Evolutionary conservation across 92 coral and sea anemone species (phyloP).

Genomic region (Porites divaricata): DNA sequence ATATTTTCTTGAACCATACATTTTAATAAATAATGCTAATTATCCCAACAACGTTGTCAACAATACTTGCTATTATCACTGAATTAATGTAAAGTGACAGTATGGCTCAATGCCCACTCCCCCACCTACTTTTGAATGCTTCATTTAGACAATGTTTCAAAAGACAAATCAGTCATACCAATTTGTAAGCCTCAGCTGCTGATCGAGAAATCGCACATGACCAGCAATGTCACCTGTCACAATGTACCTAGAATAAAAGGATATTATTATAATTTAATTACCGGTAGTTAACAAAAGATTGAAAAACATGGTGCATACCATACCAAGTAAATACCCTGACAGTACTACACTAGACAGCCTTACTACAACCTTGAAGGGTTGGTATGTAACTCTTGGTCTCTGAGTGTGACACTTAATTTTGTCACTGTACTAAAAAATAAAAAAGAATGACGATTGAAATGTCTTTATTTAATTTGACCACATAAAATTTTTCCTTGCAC

Average conservation of each 20-base stretch:
- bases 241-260: slow-evolving; percentile 67
- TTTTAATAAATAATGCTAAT: background rate
- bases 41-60: background rate
- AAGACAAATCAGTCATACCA: slow-evolving; percentile 62
- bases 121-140: background rate
- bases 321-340: too few species aligned
- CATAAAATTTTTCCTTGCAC: too few species aligned
- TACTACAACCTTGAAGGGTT: too few species aligned
- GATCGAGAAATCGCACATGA: slow-evolving; percentile 93
- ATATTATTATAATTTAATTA: too few species aligned
- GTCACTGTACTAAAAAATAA: too few species aligned
- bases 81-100: background rate
- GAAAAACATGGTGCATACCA: too few species aligned
- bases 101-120: background rate
- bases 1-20: background rate
- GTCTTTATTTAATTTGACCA: too few species aligned
- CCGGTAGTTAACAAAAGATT: too few species aligned
- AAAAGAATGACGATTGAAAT: too few species aligned
- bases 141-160: background rate
- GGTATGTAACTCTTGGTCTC: too few species aligned
- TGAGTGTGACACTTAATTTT: too few species aligned
- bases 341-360: too few species aligned
- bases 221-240: slow-evolving; percentile 97
- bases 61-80: background rate
- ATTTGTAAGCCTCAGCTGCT: slow-evolving; percentile 91